Conservation (phyloP, 2,888 invertebrate species). For the Lamellibrachia satsuma region DNA sequence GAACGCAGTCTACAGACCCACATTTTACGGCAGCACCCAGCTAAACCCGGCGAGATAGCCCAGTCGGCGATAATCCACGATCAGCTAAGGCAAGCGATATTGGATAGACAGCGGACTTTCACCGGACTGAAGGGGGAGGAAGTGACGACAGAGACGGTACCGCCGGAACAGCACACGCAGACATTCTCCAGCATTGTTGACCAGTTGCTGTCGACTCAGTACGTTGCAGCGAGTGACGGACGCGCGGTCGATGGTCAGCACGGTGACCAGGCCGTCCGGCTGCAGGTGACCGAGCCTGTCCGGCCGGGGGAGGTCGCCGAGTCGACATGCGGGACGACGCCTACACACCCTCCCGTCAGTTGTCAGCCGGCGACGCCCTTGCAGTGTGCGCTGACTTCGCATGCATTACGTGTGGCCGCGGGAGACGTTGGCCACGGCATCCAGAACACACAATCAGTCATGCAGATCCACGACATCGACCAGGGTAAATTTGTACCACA, state of each 20-base stretch:
- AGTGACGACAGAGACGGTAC: constrained; percentile 1
- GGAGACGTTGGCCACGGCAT: background rate
- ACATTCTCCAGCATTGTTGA: background rate
- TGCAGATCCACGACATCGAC: background rate
- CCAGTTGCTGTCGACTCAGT: background rate
- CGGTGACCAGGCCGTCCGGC: background rate
- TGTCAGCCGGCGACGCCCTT: background rate
- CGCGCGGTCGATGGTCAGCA: background rate
- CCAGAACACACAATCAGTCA: background rate
- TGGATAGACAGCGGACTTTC: background rate
- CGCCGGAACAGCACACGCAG: background rate
- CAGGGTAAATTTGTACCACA: too few species aligned
- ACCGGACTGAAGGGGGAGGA: background rate
- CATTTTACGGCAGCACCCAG: constrained; percentile 27
- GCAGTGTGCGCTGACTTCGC: background rate
- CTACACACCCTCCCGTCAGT: background rate
- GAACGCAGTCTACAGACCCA: constrained; percentile 37
- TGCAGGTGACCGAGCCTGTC: background rate
- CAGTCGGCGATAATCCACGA: background rate
- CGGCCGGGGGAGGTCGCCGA: background rate
- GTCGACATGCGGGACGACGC: background rate
- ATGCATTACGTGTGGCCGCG: background rate
- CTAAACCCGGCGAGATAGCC: background rate
- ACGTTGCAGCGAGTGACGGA: background rate
- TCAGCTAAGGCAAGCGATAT: background rate